Conservation (phyloP, 2,888 invertebrate species). For the Drepana falcataria region DNA sequence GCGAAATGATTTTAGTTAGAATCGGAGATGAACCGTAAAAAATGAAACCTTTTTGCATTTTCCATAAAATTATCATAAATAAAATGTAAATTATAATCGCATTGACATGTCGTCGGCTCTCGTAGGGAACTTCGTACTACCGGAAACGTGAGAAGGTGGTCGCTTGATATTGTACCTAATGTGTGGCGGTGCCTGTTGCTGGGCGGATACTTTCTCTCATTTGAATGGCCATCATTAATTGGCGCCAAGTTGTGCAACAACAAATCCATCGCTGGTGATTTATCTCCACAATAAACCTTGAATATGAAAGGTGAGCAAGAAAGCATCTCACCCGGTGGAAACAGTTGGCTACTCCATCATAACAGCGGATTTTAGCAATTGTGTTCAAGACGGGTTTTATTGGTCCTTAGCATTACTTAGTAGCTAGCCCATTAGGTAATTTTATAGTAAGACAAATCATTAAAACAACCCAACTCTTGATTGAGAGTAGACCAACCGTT, state of each 20-base stretch:
- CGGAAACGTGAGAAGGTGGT: too few species aligned
- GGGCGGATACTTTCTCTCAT: background rate
- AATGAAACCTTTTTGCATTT: background rate
- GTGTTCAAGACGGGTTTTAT: too few species aligned
- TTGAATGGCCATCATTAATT: background rate
- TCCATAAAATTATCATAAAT: background rate
- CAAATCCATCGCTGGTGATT: background rate
- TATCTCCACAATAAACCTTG: background rate
- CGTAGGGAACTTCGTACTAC: background rate
- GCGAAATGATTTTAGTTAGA: background rate
- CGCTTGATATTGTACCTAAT: background rate
- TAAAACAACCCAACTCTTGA: too few species aligned
- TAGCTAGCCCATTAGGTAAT: too few species aligned
- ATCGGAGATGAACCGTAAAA: background rate
- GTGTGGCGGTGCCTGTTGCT: background rate
- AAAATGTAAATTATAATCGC: background rate
- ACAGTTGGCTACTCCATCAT: too few species aligned
- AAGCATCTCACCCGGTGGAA: too few species aligned
- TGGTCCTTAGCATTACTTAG: too few species aligned
- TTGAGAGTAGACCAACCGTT: too few species aligned
- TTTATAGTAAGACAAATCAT: too few species aligned
- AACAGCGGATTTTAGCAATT: too few species aligned
- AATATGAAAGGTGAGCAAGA: background rate
- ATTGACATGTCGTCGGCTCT: background rate
- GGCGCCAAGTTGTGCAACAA: background rate